Evolutionary conservation across 2,113 vertebrate genomes (phyloP).

Genomic region (Himantopus leucocephalus): DNA sequence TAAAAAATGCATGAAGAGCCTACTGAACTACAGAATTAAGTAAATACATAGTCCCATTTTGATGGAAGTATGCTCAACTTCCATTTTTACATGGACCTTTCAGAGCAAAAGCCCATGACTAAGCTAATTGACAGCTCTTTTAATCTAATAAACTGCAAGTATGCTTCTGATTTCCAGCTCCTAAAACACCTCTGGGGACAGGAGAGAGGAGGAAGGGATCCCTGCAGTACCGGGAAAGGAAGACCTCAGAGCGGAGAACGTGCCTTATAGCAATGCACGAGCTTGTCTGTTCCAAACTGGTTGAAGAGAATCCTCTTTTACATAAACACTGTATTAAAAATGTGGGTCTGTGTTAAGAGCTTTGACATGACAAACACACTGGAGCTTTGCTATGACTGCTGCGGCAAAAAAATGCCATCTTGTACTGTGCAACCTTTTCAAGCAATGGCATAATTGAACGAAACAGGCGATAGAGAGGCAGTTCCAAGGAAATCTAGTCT

Average conservation of each 20-base stretch:
- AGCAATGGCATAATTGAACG: not conserved
- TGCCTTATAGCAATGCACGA: not conserved
- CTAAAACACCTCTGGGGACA: conserved; percentile 6
- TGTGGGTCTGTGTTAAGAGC: not conserved
- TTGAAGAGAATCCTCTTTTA: conserved; percentile 25
- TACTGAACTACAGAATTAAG: not conserved
- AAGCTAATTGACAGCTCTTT: conserved; percentile 56
- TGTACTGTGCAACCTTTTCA: conserved; percentile 21
- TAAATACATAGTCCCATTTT: not conserved
- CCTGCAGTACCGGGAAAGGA: not conserved
- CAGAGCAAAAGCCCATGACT: not conserved
- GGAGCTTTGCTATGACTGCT: not conserved
- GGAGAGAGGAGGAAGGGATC: not conserved
- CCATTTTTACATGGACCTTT: not conserved
- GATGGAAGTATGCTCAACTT: not conserved
- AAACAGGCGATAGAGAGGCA: conserved; percentile 15
- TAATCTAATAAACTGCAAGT: conserved; percentile 60
- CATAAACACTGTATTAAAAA: not conserved
- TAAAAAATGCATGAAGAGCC: not conserved
- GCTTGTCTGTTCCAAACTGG: not conserved
- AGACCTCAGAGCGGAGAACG: not conserved
- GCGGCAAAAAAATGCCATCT: not conserved
- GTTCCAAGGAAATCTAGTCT: conserved; percentile 1
- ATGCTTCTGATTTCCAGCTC: conserved; percentile 17
- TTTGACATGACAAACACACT: not conserved